Conservation (phyloP, 2,113 vertebrate species). For the Neotragus pygmaeus region DNA sequence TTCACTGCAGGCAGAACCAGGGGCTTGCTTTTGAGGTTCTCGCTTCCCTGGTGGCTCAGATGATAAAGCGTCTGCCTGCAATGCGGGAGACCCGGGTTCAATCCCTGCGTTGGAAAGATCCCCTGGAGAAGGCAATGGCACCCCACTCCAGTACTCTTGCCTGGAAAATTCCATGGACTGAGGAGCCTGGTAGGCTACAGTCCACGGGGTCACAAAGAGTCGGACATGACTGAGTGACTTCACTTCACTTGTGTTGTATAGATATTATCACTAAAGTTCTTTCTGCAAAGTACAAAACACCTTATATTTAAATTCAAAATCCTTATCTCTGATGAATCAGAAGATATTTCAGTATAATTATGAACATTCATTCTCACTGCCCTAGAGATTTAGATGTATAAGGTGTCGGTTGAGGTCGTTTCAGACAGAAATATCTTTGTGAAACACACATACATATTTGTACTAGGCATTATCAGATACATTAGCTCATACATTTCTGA, state of each 20-base stretch:
- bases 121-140: neutral
- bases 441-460: neutral
- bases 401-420: neutral
- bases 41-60: neutral
- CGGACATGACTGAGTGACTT: neutral
- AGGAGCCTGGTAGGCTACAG: neutral
- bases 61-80: neutral
- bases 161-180: neutral
- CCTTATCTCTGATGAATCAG: neutral
- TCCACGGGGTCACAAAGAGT: neutral
- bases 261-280: neutral
- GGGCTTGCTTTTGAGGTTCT: too few species aligned
- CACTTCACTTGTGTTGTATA: neutral
- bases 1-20: too few species aligned
- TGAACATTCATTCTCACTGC: neutral
- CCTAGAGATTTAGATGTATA: neutral
- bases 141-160: neutral
- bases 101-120: neutral
- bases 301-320: neutral
- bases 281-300: neutral
- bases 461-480: neutral
- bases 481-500: neutral
- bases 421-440: neutral
- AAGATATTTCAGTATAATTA: neutral
- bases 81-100: neutral